Evolutionary conservation across 2,797 vertebrate species (phyloP).

Genomic region (Mormyrus hasselquistii): DNA sequence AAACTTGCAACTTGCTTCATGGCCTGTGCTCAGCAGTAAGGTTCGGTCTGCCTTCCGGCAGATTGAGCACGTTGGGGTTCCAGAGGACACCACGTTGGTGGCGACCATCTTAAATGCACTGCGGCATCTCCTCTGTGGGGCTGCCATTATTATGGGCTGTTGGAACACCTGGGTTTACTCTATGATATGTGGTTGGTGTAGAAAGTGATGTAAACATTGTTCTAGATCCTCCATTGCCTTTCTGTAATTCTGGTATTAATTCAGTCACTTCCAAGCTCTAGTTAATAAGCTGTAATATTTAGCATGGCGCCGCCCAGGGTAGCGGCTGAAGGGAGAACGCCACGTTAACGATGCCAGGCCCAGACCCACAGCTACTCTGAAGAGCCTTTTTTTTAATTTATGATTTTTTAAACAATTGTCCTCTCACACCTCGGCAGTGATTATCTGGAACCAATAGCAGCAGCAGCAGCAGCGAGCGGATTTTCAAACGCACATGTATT

Average conservation of each 20-base stretch:
- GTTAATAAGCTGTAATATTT: constrained; percentile 99
- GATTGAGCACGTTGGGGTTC: constrained; percentile 80
- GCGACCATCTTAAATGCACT: constrained; percentile 79
- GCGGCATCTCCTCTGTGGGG: constrained; percentile 78
- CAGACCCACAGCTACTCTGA: constrained; percentile 75
- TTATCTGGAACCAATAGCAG: constrained; percentile 75
- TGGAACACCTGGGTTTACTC: constrained; percentile 81
- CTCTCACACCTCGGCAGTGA: constrained; percentile 71
- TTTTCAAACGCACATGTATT: constrained; percentile 89
- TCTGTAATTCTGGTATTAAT: constrained; percentile 85
- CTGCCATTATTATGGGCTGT: constrained; percentile 81
- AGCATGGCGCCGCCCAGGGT: constrained; percentile 99
- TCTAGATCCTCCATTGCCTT: constrained; percentile 96
- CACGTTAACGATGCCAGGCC: constrained; percentile 61
- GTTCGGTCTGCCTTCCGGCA: constrained; percentile 82
- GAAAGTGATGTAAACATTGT: constrained; percentile 92
- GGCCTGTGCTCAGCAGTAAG: constrained; percentile 84
- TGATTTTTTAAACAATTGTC: constrained; percentile 46
- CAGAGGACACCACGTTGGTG: constrained; percentile 70
- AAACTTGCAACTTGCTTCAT: constrained; percentile 77
- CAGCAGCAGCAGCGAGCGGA: constrained; percentile 68
- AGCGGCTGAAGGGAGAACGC: constrained; percentile 79
- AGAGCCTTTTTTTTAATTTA: constrained; percentile 57
- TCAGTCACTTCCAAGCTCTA: constrained; percentile 90
- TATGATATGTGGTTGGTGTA: constrained; percentile 93